Percentiles rank a stretch among this genome's conserved stretches.
Conservation (phyloP, 2,113 vertebrate genomes). For the Callionymus lyra region DNA sequence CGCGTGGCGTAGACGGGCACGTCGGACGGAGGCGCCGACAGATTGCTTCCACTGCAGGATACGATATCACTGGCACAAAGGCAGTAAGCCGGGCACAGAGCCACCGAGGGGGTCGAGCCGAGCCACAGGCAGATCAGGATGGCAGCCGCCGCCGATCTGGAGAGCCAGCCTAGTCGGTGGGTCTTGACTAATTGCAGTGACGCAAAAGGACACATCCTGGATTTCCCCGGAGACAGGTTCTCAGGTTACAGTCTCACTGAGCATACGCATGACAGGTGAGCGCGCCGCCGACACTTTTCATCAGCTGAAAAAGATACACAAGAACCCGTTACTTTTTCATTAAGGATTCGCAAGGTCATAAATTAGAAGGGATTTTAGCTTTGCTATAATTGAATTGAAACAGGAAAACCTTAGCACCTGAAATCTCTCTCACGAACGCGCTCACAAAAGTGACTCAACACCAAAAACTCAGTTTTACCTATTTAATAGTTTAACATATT, state of each 20-base stretch:
- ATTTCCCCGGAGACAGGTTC: slow-evolving; percentile 17
- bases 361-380: no score
- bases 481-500: no score
- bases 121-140: slow-evolving; percentile 44
- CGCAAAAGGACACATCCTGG: slow-evolving; percentile 37
- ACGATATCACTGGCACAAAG: slow-evolving; percentile 78
- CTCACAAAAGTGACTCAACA: no score
- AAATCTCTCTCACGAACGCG: no score
- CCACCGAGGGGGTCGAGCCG: slow-evolving; percentile 38
- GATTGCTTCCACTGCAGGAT: slow-evolving; percentile 73
- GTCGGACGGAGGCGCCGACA: slow-evolving; percentile 64
- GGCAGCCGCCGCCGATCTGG: slow-evolving; percentile 18
- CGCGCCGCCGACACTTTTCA: slow-evolving; percentile 1
- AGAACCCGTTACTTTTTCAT: neutral
- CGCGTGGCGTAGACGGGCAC: slow-evolving; percentile 66
- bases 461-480: no score
- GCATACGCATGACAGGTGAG: slow-evolving; percentile 28
- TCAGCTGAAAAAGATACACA: slow-evolving; percentile 8
- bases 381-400: no score
- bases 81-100: slow-evolving; percentile 70
- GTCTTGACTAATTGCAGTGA: slow-evolving; percentile 12
- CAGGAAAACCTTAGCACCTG: no score
- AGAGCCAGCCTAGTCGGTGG: slow-evolving; percentile 3
- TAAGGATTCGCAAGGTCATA: no score
- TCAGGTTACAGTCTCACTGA: slow-evolving; percentile 42